These are phyloP conservation scores for Tigriopus californicus DNA, from an alignment of 2,888 invertebrate species.

Conservation along the genomic window DNA sequence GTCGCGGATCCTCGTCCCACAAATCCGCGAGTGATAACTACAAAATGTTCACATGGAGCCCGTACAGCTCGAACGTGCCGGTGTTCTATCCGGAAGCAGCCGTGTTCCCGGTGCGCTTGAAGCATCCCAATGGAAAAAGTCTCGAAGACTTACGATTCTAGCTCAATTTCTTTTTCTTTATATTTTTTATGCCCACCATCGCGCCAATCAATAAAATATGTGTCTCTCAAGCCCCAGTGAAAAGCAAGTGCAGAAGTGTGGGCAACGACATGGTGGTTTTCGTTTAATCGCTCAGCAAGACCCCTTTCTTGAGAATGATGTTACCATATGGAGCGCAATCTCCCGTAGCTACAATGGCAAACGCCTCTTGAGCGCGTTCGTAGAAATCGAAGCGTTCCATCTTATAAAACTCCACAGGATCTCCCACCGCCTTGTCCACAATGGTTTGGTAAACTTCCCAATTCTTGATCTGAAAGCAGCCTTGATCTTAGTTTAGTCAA, in stretches of 20 bases:
- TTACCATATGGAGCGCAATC: constrained; percentile 11
- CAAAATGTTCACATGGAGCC: not conserved
- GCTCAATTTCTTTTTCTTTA: too few relatives aligned
- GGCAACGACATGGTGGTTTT: too few relatives aligned
- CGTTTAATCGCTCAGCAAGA: not conserved
- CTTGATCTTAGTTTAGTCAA: not conserved
- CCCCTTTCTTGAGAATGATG: constrained; percentile 13
- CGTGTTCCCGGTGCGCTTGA: too few relatives aligned
- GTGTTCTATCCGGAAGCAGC: too few relatives aligned
- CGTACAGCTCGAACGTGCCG: not conserved
- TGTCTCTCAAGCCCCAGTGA: too few relatives aligned
- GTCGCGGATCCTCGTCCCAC: not conserved
- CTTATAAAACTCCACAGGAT: not conserved
- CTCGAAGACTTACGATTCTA: too few relatives aligned
- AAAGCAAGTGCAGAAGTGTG: too few relatives aligned
- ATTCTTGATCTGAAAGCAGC: not conserved
- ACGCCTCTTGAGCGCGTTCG: constrained; percentile 9
- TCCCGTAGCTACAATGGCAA: constrained; percentile 13
- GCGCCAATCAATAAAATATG: too few relatives aligned
- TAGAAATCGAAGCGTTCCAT: constrained; percentile 13
- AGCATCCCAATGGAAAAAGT: too few relatives aligned
- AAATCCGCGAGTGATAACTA: not conserved
- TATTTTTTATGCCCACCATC: too few relatives aligned
- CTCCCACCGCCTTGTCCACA: not conserved
- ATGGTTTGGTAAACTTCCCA: not conserved